Evolutionary conservation across 2,113 vertebrate genomes (phyloP), one percentile per base, ranked within the genome.

Genomic region (Xyrauchen texanus): DNA sequence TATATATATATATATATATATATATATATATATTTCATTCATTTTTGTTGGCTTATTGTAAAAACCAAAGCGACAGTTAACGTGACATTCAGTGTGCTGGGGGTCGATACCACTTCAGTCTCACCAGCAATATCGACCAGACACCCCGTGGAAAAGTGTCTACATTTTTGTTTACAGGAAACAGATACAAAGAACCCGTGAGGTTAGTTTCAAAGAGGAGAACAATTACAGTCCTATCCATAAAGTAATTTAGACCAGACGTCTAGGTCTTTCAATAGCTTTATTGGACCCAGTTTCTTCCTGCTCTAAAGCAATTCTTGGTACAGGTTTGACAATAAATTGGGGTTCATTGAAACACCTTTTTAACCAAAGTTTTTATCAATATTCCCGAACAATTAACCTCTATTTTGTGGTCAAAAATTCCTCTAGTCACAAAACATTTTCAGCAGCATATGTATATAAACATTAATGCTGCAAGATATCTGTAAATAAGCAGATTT

Each of bases 201-300:
- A 94, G 93, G 92, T 87, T 86, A 68, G 89, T 96, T 97, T 97
- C 93, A 97, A 98, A 96, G 94, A 92, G 88, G 92, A 93, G 89
- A 87, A 87, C 91, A 96, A 95, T 93, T 93, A 93, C 93, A 85
- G 86, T 83, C 83, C 85, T 81, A 80, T 88, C 92, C 87, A 94
- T 99, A 99, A 99, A 99, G 88, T 95, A 93, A 99, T 99, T 97
- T 96, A 95, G 92, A 93, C 96, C 97, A 99, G 97, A 98, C 97
- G 97, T 98, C 97, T 98, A 93, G 96, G 92, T 95, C 91, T 92
- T 93, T 95, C 88, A 94, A 96, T 97, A 88, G 94, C 91, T 99
- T 98, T 99, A 98, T 98, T 95, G 94, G 93, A 93, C 93, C 93
- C 80, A 73, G 86, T 83, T 90, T 93, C 97, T 98, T 98, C 97